Evolutionary conservation across 2,113 vertebrate species (phyloP).

Genomic region (Amphiprion ocellaris): DNA sequence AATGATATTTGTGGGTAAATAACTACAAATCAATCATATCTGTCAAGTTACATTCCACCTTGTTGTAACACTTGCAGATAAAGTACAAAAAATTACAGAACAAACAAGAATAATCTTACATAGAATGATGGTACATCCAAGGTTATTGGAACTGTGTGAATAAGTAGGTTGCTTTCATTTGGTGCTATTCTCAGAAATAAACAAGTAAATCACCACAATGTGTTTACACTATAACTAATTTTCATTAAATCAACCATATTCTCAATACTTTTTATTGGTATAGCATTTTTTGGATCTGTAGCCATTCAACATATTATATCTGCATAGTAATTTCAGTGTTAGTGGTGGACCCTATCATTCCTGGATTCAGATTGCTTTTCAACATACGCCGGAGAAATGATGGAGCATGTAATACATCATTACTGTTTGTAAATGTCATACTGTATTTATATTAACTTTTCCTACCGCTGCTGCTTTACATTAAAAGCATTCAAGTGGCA

Average conservation of each 20-base stretch:
- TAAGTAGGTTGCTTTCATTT: background rate
- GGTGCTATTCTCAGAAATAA: background rate
- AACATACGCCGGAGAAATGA: background rate
- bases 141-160: slow-evolving; percentile 3
- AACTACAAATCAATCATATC: slow-evolving; percentile 2
- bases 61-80: slow-evolving; percentile 4
- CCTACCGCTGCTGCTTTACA: too few relatives aligned
- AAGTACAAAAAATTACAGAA: background rate
- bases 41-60: background rate
- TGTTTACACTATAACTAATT: background rate
- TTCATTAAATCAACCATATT: background rate
- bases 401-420: background rate
- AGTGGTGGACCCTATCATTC: background rate
- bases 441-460: background rate
- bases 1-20: slow-evolving; percentile 50
- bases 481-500: too few relatives aligned
- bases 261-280: background rate
- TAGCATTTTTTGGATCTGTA: background rate
- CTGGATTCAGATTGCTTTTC: background rate
- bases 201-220: background rate
- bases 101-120: slow-evolving; percentile 17
- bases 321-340: too few relatives aligned
- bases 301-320: too few relatives aligned
- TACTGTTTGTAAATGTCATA: slow-evolving; percentile 3
- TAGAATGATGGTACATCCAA: background rate